A percentile compares a stretch with the other conserved stretches of the same genome.
phyloP scores from a whole-genome alignment of 1,140 invertebrate species.

The Cherax destructor region DNA sequence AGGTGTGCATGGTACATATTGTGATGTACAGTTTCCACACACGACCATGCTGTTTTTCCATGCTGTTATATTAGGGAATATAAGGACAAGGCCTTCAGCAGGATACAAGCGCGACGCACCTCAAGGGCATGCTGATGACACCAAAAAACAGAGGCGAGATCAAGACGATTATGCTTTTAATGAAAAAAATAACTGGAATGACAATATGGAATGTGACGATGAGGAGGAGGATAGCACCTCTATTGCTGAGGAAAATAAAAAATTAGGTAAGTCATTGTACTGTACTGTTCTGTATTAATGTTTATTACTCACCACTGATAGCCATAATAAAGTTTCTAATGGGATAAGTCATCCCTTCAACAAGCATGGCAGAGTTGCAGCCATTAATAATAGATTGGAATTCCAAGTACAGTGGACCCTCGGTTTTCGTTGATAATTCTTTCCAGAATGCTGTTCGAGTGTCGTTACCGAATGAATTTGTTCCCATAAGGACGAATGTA shows the following conservation, averaged over 20 bases:
- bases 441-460: no score
- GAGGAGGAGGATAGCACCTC: not conserved
- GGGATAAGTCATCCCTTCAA: no score
- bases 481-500: no score
- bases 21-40: not conserved
- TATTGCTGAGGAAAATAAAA: not conserved
- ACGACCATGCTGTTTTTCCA: not conserved
- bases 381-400: no score
- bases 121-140: not conserved
- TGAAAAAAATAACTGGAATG: not conserved
- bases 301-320: no score
- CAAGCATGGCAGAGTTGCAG: no score
- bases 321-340: no score
- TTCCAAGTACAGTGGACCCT: no score
- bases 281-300: no score
- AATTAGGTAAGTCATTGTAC: not conserved
- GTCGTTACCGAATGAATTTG: no score
- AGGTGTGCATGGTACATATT: not conserved
- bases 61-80: not conserved
- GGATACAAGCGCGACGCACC: not conserved
- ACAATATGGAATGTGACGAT: not conserved
- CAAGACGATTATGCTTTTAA: not conserved
- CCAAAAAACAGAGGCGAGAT: not conserved
- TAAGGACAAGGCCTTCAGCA: not conserved
- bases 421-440: no score